Base-by-base conservation (phyloP, 2,113 vertebrate genomes). In the Tor tambroides region DNA sequence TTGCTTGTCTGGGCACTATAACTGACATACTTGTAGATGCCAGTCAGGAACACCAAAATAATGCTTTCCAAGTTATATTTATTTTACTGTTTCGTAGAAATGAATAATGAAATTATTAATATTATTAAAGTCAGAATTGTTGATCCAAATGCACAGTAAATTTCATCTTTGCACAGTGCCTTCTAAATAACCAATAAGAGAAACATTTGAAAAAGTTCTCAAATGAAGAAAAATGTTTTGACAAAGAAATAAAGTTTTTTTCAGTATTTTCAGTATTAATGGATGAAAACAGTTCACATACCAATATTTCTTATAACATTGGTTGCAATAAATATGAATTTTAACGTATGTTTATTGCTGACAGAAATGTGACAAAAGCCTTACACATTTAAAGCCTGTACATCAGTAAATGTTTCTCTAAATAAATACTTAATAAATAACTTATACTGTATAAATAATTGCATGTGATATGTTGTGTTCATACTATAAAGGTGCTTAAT, bases 351-450 rank as follows among this genome's bases (percentile, higher is more conserved):
- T 30, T 38, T 79, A 59, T 35, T 61, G 54, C 54, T 80, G 21
- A 79, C 32, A 88, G 21, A 30, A 43, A 54, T 46, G 21, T 49
- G 63, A 81, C 69, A 67, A 49, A 81, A 46, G 30, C 59, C 51
- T 88, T 88, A 51, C 76, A 32, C 51, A 6, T 56, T 32, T 88
- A 71, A 83, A 77, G 74, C 28, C 49, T 49, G 67, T 71, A 79
- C 15, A 83, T 43, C 28, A 72, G 19, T 78, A 78, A 21, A 65
- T n/a, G 19, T 59, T 38, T 14, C 32, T 61, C 35, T 83, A 83
- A 86, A 77, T 78, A 83, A 56, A 38, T 83, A 43, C 38, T 43
- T 75, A 12, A 43, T 86, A 83, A 72, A 32, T 54, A 72, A 38
- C 75, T 61, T 84, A 59, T 49, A 51, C 65, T 28, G 30, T 72